A percentile compares a stretch with the other conserved stretches of the same genome.
Conservation (phyloP, 2,113 vertebrate genomes). For the Taurulus bubalis region DNA sequence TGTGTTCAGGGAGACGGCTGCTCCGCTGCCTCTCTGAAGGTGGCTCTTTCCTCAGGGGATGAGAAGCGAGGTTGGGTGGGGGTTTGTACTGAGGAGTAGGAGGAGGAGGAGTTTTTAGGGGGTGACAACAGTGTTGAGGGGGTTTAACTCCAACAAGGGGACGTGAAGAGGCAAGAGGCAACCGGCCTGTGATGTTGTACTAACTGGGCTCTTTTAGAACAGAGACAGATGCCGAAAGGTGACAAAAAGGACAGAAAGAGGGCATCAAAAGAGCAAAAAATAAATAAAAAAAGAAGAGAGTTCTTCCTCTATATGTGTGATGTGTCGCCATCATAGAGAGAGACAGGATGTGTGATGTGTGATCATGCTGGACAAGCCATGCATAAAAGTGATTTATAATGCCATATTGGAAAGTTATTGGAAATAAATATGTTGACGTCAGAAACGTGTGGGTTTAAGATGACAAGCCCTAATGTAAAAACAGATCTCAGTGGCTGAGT, state of each 20-base stretch:
- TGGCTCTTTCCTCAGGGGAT: constrained; percentile 76
- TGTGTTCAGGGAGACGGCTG: constrained; percentile 73
- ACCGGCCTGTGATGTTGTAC: constrained; percentile 64
- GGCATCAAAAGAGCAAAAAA: not conserved
- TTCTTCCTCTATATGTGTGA: not conserved
- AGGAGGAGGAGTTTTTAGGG: constrained; percentile 48
- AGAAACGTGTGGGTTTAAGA: not conserved
- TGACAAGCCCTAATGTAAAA: not conserved
- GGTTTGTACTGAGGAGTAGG: constrained; percentile 51
- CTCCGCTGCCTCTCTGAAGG: constrained; percentile 64
- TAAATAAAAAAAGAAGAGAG: not conserved
- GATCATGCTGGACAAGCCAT: not conserved
- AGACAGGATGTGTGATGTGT: not conserved
- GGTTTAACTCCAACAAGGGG: constrained; percentile 48
- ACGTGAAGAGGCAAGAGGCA: constrained; percentile 48
- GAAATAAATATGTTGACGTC: not conserved
- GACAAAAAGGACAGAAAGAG: constrained; percentile 7
- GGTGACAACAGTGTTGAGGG: constrained; percentile 38
- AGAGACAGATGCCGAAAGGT: not conserved
- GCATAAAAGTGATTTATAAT: not conserved
- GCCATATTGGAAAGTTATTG: not conserved
- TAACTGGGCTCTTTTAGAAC: constrained; percentile 27
- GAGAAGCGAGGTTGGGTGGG: constrained; percentile 52
- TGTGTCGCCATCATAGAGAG: not conserved
- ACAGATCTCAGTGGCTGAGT: not conserved